Evolutionary conservation across 2,113 vertebrate genomes (phyloP), one percentile per base, ranked within the genome.

Genomic region (Callorhinus ursinus): DNA sequence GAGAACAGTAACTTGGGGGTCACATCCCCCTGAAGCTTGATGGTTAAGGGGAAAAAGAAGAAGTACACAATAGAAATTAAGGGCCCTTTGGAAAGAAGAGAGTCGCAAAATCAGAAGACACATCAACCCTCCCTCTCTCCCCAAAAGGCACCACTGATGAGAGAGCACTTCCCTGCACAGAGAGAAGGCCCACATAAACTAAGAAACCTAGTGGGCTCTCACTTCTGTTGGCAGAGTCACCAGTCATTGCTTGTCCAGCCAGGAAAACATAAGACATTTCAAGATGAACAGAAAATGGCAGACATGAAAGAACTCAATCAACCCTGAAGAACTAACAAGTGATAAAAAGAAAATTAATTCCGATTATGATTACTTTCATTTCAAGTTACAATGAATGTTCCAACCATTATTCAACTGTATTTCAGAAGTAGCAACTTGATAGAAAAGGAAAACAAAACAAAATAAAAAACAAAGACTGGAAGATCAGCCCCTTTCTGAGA

Each of bases 291-390:
- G 90, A 91, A 81, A 77, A 80, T 7, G 33, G 49, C 57, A 59
- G 57, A 21, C 61, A 51, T 12, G 59, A 33, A 81, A 82, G 89
- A 87, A 90, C 71, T 65, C 76, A 42, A 42, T 42, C 80, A 88
- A 49, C 7, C 11, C 7, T 65, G 69, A 63, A 93, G 51, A 90
- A 77, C 1, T 76, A 28, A 89, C 1, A 82, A 82, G 67, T 69
- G 31, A 93, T 76, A 79, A 80, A 83, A 90, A 88, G 53, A 94
- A 77, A 94, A 93, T 94, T 51, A 61, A 96, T 89, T 96, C 49
- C 16, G 87, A 80, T 74, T 61, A 86, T 14, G 11, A 79, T 91
- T 96, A 67, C 90, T 96, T 96, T 91, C 77, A 85, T 36, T 88
- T 71, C 65, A 88, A 89, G 89, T 89, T 86, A 93, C 16, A 77